Evolutionary conservation across 2,888 invertebrate genomes (phyloP), one percentile per base, ranked within the genome.

Genomic region (Exocentrus adspersus): DNA sequence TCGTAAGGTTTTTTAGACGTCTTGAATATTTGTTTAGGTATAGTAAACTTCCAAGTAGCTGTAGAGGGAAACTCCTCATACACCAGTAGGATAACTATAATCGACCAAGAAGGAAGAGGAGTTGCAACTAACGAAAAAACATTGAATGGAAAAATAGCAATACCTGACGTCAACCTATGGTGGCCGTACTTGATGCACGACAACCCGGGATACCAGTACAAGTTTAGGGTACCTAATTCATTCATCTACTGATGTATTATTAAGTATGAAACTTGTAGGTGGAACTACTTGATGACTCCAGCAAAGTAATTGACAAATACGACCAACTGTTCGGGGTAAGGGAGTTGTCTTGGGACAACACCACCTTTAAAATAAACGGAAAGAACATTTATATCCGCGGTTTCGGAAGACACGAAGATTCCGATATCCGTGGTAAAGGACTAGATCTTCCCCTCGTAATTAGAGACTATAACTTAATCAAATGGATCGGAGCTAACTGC

Each of bases 351-450:
- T 94, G 95, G 90, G 90, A 88, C 41, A 90, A 90, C 70, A 89
- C 89, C 0, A 87, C 87, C 43, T 85, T 97, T 45, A 85, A 90
- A 42, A 89, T 98, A 56, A 98, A 98, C 79, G 88, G 89, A 9
- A 88, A 88, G 73, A 92, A 92, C 0, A 87, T 97, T 61, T 98
- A 98, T 81, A 88, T 98, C 74, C 88, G 92, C 70, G 98, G 98
- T 5, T 96, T 97, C 75, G 97, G 96, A 17, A 90, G 94, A 80
- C 98, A 98, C 79, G 98, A 98, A 82, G 98, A 98, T 82, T 91
- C 95, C 1, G 92, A 94, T 83, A 87, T 98, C 32, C 87, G 96
- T 72, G 98, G 98, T 0, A 94, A 97, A 82, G 98, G 98, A 6
- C 86, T 97, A 78, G 97, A 98, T 80, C 88, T 90, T 62, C 91